Conservation (phyloP, 2,797 vertebrate genomes). For the Lutjanus campechanus region DNA sequence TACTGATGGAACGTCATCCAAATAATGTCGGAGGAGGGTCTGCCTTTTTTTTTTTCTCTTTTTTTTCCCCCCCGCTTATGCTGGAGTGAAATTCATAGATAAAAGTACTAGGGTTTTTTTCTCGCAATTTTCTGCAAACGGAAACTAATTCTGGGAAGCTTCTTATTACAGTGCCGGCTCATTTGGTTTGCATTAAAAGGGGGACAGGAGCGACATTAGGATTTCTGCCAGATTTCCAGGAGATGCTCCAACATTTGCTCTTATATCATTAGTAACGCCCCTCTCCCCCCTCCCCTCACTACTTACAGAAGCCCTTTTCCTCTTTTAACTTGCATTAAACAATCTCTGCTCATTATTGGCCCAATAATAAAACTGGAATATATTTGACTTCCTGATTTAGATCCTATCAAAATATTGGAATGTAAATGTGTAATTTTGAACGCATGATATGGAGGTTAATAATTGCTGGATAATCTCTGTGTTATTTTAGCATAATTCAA, state of each 20-base stretch:
- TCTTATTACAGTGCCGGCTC: conserved; percentile 97
- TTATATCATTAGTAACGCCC: conserved; percentile 93
- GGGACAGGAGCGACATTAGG: conserved; percentile 98
- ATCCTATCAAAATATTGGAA: conserved; percentile 84
- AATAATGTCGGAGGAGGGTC: conserved; percentile 97
- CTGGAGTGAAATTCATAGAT: conserved; percentile 99
- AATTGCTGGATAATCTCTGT: conserved; percentile 67
- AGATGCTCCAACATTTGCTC: conserved; percentile 91
- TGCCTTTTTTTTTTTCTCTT: conserved; percentile 59
- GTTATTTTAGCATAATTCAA: conserved; percentile 72
- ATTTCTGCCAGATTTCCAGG: conserved; percentile 98
- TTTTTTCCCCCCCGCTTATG: conserved; percentile 93
- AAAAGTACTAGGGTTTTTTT: conserved; percentile 92
- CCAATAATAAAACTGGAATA: conserved; percentile 85
- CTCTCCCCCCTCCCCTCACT: conserved; percentile 27
- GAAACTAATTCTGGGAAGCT: conserved; percentile 99
- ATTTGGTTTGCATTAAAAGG: conserved; percentile 99
- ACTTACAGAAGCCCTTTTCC: conserved; percentile 62
- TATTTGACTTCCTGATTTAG: conserved; percentile 85
- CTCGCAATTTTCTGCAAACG: conserved; percentile 99
- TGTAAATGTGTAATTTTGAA: conserved; percentile 80
- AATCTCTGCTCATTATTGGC: conserved; percentile 81
- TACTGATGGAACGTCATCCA: conserved; percentile 99
- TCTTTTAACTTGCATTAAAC: conserved; percentile 82
- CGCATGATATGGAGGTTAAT: conserved; percentile 74